Evolutionary conservation across 2,888 invertebrate species (phyloP), one percentile per base, ranked within the genome.

Genomic region (Chouioia cunea): DNA sequence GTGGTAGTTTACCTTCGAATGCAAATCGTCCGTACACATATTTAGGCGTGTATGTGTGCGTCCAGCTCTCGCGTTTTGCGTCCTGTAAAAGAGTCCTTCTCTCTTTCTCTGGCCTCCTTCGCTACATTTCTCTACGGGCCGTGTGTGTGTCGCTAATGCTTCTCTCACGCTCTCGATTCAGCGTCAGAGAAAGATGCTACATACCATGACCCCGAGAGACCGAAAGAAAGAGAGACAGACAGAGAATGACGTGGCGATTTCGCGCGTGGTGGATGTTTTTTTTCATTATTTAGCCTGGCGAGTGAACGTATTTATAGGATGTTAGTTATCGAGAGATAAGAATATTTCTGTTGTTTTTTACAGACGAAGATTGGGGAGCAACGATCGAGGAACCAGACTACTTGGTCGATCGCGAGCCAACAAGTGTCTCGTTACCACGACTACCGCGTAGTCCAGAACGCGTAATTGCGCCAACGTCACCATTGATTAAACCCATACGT

Each of bases 331-430:
- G 15, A 15, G 12, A 12, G 6, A 36, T 36, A 36, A 36, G 1
- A 10, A 36, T 36, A 36, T 10, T 46, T n/a, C 15, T 12, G 10
- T 23, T 15, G n/a, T 18, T 43, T 1, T 15, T 46, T 90, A 10
- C 89, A 93, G 93, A 93, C 86, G 93, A 93, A 79, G 93, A 93
- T 81, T 93, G 93, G 93, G 82, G 84, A 22, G 82, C 76, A 14
- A 74, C 80, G 3, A 76, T 77, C n/a, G 84, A 85, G 62, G 84
- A 85, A 43, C 79, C 79, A 59, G 82, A 82, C 50, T 85, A 83
- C 74, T 78, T 81, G 43, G 43, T 15, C 2, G 71, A 67, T 2
- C 60, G 67, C 6, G 71, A 74, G 52, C 67, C 72, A 2, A 63
- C 78, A 15, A 80, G 76, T 60, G 57, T 84, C 44, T 83, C 82